Percentiles rank a stretch among this genome's conserved stretches.
Conservation (phyloP, 2,113 vertebrate species). For the Brachypteracias leptosomus region DNA sequence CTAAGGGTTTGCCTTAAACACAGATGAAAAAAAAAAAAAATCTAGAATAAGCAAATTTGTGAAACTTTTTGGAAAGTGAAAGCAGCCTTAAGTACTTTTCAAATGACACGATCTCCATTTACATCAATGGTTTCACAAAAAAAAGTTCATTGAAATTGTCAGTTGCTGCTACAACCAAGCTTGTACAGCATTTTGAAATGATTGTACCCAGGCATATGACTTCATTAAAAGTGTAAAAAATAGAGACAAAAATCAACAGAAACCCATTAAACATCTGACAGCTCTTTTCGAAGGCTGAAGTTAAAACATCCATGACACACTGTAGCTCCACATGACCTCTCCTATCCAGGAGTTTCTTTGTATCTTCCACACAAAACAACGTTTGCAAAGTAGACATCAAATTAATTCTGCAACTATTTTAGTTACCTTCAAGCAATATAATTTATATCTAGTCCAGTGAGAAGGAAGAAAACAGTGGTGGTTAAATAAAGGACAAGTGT, state of each 20-base stretch:
- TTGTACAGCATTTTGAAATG: neutral
- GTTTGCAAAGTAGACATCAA: neutral
- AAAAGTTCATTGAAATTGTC: too few relatives aligned
- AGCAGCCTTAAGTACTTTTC: neutral
- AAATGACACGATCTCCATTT: rapidly evolving
- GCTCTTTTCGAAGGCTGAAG: neutral
- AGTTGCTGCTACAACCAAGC: neutral
- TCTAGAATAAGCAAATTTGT: neutral
- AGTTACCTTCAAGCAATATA: neutral
- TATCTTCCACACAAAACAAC: neutral
- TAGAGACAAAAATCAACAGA: neutral
- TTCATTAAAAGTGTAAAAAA: neutral
- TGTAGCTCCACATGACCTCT: neutral
- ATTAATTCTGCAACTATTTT: neutral
- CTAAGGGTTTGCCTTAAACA: neutral
- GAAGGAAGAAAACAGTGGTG: neutral
- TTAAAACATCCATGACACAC: rapidly evolving
- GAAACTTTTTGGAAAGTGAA: neutral
- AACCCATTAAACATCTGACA: neutral
- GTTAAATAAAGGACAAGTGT: neutral
- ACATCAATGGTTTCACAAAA: neutral
- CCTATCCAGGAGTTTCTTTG: neutral
- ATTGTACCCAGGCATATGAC: neutral
- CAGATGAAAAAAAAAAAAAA: neutral
- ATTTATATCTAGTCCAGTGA: neutral